phyloP scores from a whole-genome alignment of 1,140 invertebrate species.

The Sycophila sp. region DNA sequence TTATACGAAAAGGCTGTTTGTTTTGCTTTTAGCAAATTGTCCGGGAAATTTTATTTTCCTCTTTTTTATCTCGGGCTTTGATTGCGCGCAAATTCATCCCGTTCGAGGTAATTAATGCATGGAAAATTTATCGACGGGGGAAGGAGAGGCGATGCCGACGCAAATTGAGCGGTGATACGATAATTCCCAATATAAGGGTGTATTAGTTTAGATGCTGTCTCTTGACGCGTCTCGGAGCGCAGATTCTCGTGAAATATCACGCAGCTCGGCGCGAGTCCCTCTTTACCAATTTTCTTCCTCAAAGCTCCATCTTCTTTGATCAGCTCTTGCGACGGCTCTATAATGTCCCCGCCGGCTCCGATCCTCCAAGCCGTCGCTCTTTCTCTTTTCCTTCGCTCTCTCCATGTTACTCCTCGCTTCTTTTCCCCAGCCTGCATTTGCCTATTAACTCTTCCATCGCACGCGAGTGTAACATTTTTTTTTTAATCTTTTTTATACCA shows the following conservation, averaged over 20 bases:
- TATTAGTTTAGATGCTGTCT: constrained; percentile 62
- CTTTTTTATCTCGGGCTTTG: too few species aligned
- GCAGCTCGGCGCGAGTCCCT: constrained; percentile 53
- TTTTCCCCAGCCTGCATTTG: background rate
- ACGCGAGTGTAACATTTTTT: too few species aligned
- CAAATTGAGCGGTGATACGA: constrained; percentile 53
- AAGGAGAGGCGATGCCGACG: background rate
- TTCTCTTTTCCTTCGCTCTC: background rate
- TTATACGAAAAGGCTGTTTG: background rate
- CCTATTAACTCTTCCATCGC: constrained; percentile 33
- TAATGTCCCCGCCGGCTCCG: constrained; percentile 49
- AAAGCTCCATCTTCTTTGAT: constrained; percentile 65
- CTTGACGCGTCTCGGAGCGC: constrained; percentile 32
- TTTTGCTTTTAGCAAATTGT: background rate
- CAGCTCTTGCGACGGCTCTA: constrained; percentile 59
- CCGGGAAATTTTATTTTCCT: background rate
- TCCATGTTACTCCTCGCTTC: background rate
- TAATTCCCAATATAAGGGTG: constrained; percentile 62
- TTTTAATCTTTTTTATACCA: too few species aligned
- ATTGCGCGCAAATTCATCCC: too few species aligned
- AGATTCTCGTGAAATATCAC: constrained; percentile 28
- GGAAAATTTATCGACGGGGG: constrained; percentile 17
- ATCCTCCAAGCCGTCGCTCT: background rate
- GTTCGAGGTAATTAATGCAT: background rate
- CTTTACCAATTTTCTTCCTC: constrained; percentile 66